Percentiles rank a stretch among this genome's conserved stretches.
Evolutionary conservation across 2,113 vertebrate genomes (phyloP).

Genomic region (Corydoras sp.): DNA sequence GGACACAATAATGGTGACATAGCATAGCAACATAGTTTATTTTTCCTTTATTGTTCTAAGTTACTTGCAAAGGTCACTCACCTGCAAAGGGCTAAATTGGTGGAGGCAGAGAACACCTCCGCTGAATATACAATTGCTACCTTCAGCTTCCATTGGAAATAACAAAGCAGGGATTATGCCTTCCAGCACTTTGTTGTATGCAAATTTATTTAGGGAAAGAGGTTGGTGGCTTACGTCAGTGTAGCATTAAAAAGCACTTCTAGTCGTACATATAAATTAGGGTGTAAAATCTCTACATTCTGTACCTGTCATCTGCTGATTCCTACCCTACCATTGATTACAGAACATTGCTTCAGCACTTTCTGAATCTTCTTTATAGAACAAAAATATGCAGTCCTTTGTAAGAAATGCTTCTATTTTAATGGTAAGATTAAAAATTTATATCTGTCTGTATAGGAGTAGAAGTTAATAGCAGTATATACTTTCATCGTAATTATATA

Average conservation of each 20-base stretch:
- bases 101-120: neutral
- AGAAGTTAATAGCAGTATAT: neutral
- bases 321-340: neutral
- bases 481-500: no score
- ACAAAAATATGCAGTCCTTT: neutral
- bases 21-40: no score
- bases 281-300: neutral
- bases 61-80: neutral
- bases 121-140: neutral
- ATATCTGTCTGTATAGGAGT: neutral
- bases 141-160: neutral
- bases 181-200: constrained; percentile 21
- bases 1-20: no score
- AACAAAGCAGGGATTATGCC: neutral
- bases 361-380: neutral
- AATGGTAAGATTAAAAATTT: constrained; percentile 14
- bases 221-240: constrained; percentile 26
- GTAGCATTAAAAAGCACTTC: neutral
- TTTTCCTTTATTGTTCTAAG: no score
- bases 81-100: neutral
- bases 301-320: neutral
- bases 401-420: neutral
- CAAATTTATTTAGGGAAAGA: constrained; percentile 38
- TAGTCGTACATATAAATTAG: constrained; percentile 7
- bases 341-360: neutral